Evolutionary conservation across 2,113 vertebrate species (phyloP), one percentile per base, ranked within the genome.

Genomic region (Eurypyga helias): DNA sequence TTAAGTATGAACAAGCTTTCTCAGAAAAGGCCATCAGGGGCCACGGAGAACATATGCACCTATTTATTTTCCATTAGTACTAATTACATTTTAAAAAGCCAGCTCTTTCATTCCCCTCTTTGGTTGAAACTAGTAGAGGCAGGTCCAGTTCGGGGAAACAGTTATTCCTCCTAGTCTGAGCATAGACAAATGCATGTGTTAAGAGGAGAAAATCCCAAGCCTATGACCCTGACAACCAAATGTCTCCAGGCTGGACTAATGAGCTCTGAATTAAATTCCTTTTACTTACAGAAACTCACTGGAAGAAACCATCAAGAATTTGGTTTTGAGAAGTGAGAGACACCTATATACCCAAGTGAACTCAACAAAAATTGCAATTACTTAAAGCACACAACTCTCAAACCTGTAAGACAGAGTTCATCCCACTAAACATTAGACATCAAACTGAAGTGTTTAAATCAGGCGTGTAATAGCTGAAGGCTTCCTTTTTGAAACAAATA

Each of bases 21-120:
- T 79, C 83, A 92, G 86, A 92, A 96, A 90, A 5, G 16, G 43
- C 51, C 41, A 82, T 93, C 45, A 45, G 0, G 16, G 87, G 65
- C 70, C 70, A 93, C 29, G 62, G 57, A 66, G 46, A 96, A 69
- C 51, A 75, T 58, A 87, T 75, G 58, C 41, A 64, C 87, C 51
- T 92, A 51, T 94, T 89, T 96, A 85, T 91, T 87, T 90, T 78
- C 75, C 54, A 36, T 76, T 83, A 65, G 52, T 76, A 89, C 88
- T 90, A 89, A 83, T 78, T 91, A n/a, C 19, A 34, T 81, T 95
- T 87, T 58, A 8, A 61, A 85, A 94, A 81, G 18, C 1, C 65
- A 76, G 20, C 13, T 78, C 26, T 84, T 83, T 94, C 60, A 51
- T 84, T 91, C 41, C 11, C 23, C 54, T 76, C 41, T 87, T 80